These are phyloP conservation scores for Ciona savignyi DNA, from an alignment of 23 tunicate genomes.

Conservation along the genomic window DNA sequence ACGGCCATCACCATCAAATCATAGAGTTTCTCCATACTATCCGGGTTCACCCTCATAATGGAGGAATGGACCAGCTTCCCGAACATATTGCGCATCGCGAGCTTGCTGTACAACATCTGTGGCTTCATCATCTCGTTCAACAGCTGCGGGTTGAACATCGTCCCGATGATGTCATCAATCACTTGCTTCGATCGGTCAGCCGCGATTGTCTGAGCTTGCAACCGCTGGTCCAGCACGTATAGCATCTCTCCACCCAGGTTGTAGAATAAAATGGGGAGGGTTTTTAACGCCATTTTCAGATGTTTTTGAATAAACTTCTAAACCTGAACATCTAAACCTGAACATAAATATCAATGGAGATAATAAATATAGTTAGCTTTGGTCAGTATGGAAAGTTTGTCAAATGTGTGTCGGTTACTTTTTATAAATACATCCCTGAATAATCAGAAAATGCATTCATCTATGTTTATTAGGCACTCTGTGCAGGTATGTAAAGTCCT, in stretches of 20 bases:
- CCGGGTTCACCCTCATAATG: slow-evolving; percentile 65
- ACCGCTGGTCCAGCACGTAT: slow-evolving; percentile 81
- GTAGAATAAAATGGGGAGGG: slow-evolving; percentile 58
- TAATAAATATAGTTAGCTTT: too few relatives aligned
- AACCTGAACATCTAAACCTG: too few relatives aligned
- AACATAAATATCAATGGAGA: too few relatives aligned
- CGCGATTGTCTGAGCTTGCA: slow-evolving; percentile 56
- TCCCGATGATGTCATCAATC: slow-evolving; percentile 35
- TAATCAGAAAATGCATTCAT: too few relatives aligned
- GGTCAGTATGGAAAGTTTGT: too few relatives aligned
- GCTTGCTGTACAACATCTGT: slow-evolving; percentile 40
- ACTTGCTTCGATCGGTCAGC: slow-evolving; percentile 37
- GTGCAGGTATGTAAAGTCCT: too few relatives aligned
- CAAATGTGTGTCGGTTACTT: too few relatives aligned
- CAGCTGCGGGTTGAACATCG: slow-evolving; percentile 43
- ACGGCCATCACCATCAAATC: slow-evolving; percentile 91
- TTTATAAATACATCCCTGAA: too few relatives aligned
- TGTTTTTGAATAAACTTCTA: too few relatives aligned
- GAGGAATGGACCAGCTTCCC: slow-evolving; percentile 63
- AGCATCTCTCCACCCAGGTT: slow-evolving; percentile 91
- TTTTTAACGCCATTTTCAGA: slow-evolving; percentile 39
- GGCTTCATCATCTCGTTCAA: slow-evolving; percentile 44
- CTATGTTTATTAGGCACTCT: too few relatives aligned
- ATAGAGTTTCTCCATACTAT: slow-evolving; percentile 77
- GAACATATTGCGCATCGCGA: slow-evolving; percentile 35